These are phyloP conservation scores for Vidua chalybeata DNA, from an alignment of 2,113 vertebrate genomes.

Conservation along the genomic window DNA sequence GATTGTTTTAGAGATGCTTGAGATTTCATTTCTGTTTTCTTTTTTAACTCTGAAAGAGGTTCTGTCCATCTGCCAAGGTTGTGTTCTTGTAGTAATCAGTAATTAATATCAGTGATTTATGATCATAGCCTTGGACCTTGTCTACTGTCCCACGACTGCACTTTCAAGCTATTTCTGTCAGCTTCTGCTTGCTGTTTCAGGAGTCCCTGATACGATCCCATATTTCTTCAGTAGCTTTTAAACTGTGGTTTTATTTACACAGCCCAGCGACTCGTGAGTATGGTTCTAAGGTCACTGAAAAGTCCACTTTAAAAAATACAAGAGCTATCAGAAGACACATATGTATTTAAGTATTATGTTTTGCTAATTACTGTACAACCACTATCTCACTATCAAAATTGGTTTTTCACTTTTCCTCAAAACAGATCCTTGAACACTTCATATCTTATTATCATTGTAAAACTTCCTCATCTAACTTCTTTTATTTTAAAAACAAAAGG, in stretches of 20 bases:
- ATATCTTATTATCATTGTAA: not conserved
- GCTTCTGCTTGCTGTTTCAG: not conserved
- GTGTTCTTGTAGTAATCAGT: not conserved
- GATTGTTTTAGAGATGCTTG: not conserved
- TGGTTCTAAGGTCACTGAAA: not conserved
- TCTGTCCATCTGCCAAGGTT: not conserved
- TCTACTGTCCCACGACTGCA: not conserved
- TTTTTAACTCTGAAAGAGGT: not conserved
- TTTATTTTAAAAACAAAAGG: not conserved
- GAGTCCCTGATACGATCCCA: not conserved
- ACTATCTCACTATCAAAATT: not conserved
- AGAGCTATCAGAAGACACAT: not conserved
- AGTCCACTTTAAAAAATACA: not conserved
- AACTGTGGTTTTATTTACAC: not conserved
- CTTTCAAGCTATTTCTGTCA: not conserved
- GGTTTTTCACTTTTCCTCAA: accelerated
- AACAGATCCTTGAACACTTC: not conserved
- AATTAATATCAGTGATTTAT: slow-evolving; percentile 1
- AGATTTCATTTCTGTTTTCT: not conserved
- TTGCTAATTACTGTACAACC: not conserved
- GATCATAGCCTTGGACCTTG: not conserved
- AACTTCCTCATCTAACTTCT: not conserved
- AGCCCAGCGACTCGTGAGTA: not conserved
- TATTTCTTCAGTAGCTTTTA: not conserved
- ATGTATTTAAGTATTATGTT: not conserved